Base-by-base conservation (phyloP, 2,888 invertebrate genomes). In the Scaptomyza flava region DNA sequence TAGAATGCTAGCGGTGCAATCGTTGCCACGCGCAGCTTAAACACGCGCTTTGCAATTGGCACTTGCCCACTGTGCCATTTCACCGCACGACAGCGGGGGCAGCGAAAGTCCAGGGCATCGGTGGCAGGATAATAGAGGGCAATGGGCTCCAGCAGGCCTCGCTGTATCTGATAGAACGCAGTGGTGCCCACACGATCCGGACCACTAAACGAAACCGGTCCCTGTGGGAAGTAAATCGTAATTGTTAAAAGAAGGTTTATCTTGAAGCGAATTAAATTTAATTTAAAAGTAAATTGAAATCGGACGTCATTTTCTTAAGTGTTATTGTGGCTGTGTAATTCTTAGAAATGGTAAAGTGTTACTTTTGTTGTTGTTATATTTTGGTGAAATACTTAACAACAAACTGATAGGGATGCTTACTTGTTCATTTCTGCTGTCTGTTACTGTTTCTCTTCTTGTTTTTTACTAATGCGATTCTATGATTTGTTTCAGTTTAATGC, bases 181-280 rank as follows among this genome's bases (percentile, higher is more conserved):
- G 97, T 96, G 76, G 97, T 96, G 41, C 97, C 97, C 69, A 97
- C 94, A 57, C 98, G 94, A 91, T 98, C 98, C 0, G 97, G 96
- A 4, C 97, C 97, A 79, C 95, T 95, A 91, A 98, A 98, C 1
- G 96, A 96, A 0, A 98, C 95, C 3, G 97, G 97, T 30, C 98
- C 98, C 98, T 98, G 93, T 38, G 34, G 7, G 8, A 2, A 12
- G 20, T 20, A 41, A 11, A 51, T 51, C 11, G 34, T 12, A 14
- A 46, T 51, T 43, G 20, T 46, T 9, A 46, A 20, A 46, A 9
- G 4, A 20, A 34, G 3, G 20, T 23, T 50, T 34, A 12, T 6
- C 8, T 48, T 20, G 12, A 14, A 38, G n/a, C 6, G 36, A 11
- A 27, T 36, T 51, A 6, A 11, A 51, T 51, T 36, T 51, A 23